Base-by-base conservation (phyloP, 2,797 vertebrate species). In the Tenualosa thibaudeaui region DNA sequence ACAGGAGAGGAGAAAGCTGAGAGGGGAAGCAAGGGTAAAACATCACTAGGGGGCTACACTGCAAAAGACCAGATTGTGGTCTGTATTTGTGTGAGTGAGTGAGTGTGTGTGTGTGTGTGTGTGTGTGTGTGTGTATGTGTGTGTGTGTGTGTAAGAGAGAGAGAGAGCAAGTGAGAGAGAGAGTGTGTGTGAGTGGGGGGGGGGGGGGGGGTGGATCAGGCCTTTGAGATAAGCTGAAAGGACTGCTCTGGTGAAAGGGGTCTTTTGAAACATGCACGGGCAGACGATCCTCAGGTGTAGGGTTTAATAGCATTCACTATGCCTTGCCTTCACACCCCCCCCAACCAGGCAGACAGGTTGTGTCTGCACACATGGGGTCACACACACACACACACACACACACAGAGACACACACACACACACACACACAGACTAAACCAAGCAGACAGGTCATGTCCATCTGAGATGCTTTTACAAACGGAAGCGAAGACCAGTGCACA, bases 201-300 rank as follows among this genome's bases (percentile, higher is more conserved):
- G 26, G 24, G 65, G 1, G 65, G 37, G 26, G 26, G 26, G 24
- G 13, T 68, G 62, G 62, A 68, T 68, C 62, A 83, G 82, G 53
- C 49, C 40, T 83, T 83, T 24, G 82, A 68, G 62, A 68, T 24
- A 9, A 24, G 62, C 62, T 68, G 26, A 68, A 68, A 68, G 62
- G 24, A 13, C 26, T 10, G 62, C 26, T 24, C 62, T 68, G 62
- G 19, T 68, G 62, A 68, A 68, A 68, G 24, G 62, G 62, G 5
- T 58, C 26, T 13, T 68, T 68, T 68, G 62, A 68, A 15, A 68
- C n/a, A 12, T 22, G 22, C 24, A 26, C 24, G 9, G 62, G n/a
- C 49, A 19, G 68, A 84, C 10, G 53, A 86, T 75, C 84, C 62
- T 81, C 83, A 87, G 86, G 81, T 87, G 84, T 84, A 85, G 62